Conservation (phyloP, 1,140 invertebrate species). For the Camponotus floridanus region DNA sequence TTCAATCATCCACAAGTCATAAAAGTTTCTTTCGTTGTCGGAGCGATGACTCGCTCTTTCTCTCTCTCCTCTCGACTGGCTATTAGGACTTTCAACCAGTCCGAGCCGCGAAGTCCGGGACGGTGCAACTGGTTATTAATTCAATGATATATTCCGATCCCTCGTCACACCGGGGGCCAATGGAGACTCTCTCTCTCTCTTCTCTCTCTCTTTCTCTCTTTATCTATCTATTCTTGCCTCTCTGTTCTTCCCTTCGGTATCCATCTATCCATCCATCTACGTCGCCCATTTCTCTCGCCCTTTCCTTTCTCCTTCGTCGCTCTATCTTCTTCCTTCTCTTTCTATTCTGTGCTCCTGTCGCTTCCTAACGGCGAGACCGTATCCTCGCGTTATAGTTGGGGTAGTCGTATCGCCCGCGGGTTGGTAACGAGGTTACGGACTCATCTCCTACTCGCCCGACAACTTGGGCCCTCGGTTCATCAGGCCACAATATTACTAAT, state of each 20-base stretch:
- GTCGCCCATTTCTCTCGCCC: background rate
- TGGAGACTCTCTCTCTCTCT: slow-evolving; percentile 31
- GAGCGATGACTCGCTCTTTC: slow-evolving; percentile 51
- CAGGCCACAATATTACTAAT: slow-evolving; percentile 86
- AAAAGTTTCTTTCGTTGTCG: slow-evolving; percentile 60
- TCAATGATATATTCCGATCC: slow-evolving; percentile 63
- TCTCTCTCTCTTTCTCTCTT: slow-evolving; percentile 34
- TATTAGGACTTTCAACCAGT: slow-evolving; percentile 56
- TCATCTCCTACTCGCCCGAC: slow-evolving; percentile 84
- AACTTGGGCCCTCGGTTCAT: slow-evolving; percentile 84
- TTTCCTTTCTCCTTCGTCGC: background rate
- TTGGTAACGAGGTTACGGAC: slow-evolving; percentile 85
- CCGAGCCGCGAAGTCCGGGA: slow-evolving; percentile 46
- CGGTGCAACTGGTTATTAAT: slow-evolving; percentile 65
- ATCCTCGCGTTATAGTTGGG: slow-evolving; percentile 75
- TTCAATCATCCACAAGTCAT: slow-evolving; percentile 60
- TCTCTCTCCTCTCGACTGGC: slow-evolving; percentile 41
- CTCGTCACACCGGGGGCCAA: slow-evolving; percentile 57
- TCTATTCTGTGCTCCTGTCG: slow-evolving; percentile 13
- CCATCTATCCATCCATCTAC: slow-evolving; percentile 48
- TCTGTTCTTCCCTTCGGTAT: slow-evolving; percentile 46
- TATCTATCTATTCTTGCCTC: background rate
- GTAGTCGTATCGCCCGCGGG: slow-evolving; percentile 80
- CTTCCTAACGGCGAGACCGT: slow-evolving; percentile 67
- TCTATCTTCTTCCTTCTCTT: slow-evolving; percentile 28